These are phyloP conservation scores for Drymonia ruficornis DNA, from an alignment of 2,888 invertebrate genomes.

Conservation along the genomic window DNA sequence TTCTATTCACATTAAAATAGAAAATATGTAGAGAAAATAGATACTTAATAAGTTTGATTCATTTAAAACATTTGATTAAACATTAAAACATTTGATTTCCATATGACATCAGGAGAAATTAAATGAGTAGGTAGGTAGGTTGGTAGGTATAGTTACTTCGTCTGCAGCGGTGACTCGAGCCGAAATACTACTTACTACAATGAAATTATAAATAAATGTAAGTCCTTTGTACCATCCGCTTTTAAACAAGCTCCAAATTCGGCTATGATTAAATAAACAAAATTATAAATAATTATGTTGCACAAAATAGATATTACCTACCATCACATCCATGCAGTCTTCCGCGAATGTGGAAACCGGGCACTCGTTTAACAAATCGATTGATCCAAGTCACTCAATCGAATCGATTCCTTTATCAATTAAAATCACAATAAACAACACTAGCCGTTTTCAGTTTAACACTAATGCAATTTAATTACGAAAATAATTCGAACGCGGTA, in stretches of 20 bases:
- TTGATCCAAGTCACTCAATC: slow-evolving; percentile 47
- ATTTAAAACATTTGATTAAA: too few relatives aligned
- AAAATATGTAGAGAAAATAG: not conserved
- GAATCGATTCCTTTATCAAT: slow-evolving; percentile 34
- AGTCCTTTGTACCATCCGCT: slow-evolving; percentile 19
- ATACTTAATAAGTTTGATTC: too few relatives aligned
- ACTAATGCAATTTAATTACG: slow-evolving; percentile 37
- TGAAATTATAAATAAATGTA: slow-evolving; percentile 23
- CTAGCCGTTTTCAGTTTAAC: slow-evolving; percentile 38
- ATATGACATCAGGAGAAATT: too few relatives aligned
- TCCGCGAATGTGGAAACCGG: slow-evolving; percentile 46
- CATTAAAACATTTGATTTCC: too few relatives aligned
- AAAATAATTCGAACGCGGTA: slow-evolving; percentile 33
- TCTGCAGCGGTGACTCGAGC: slow-evolving; percentile 1
- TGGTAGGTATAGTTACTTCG: too few relatives aligned
- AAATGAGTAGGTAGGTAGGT: too few relatives aligned
- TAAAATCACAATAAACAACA: slow-evolving; percentile 41
- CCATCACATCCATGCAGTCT: slow-evolving; percentile 48
- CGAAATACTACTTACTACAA: slow-evolving; percentile 15
- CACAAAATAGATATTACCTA: slow-evolving; percentile 51
- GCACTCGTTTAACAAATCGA: slow-evolving; percentile 45
- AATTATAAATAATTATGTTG: not conserved
- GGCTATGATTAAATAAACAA: not conserved
- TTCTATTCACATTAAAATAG: not conserved
- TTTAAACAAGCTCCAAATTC: not conserved